Evolutionary conservation across 1,140 invertebrate species (phyloP), one percentile per base, ranked within the genome.

Genomic region (Scaptomyza graminum): DNA sequence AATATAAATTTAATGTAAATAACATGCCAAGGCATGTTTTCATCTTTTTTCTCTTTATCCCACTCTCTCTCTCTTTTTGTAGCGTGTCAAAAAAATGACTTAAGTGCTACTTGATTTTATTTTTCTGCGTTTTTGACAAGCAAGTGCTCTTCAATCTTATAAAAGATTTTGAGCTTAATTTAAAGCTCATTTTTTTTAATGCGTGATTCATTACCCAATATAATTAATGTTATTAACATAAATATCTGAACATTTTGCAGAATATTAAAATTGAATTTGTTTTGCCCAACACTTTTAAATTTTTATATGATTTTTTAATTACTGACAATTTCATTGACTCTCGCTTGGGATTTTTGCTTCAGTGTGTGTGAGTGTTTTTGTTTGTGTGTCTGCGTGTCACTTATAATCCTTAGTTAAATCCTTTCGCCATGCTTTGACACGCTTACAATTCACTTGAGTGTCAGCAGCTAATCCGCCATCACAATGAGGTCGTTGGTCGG

Each of bases 401-500:
- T 78, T 74, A 87, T 85, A 82, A 85, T 87, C 82, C 74, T 50
- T 73, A 55, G 77, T 50, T 69, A 87, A 87, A 85, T 85, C 83
- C 82, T 79, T 87, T 87, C 63, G 57, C 83, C 74, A 72, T 71
- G 82, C 78, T 87, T 82, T 85, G 82, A 82, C 82, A 85, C 82
- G 70, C 83, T 87, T 72, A 87, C 82, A 87, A 87, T 87, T 87
- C 82, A 74, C 82, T 82, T 67, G 64, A 82, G 78, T 88, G 82
- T 88, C 82, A 87, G 63, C 68, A 59, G 74, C 82, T 87, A 87
- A 87, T 82, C 82, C 82, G 78, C 74, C 70, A 69, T 55, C 66
- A 75, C 82, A 79, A 78, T 76, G 83, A 65, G 65, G 59, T 85
- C 64, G 73, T 70, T 61, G 63, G 34, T 28, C 52, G 54, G 44